phyloP scores from a whole-genome alignment of 2,888 invertebrate species.

The Megalurothrips usitatus region DNA sequence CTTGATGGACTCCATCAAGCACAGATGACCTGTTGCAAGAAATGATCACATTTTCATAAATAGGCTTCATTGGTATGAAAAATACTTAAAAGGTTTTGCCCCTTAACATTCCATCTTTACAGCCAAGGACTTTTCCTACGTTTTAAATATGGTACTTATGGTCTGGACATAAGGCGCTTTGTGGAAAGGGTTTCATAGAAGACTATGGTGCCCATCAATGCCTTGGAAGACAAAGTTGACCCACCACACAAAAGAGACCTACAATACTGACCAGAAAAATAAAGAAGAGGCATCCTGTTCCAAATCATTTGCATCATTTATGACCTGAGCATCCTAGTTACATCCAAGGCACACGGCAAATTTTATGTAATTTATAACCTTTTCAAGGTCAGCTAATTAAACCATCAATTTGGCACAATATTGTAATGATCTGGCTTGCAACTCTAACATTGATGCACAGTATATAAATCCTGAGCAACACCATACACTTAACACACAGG shows the following conservation, averaged over 20 bases:
- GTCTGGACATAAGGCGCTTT: slow-evolving; percentile 11
- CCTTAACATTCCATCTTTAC: background rate
- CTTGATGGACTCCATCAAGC: background rate
- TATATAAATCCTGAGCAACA: slow-evolving; percentile 21
- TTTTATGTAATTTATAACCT: slow-evolving; percentile 7
- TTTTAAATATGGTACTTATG: background rate
- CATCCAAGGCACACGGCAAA: slow-evolving; percentile 14
- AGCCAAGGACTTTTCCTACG: background rate
- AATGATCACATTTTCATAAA: slow-evolving; percentile 9
- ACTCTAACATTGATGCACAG: background rate
- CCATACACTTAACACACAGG: background rate
- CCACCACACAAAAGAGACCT: background rate
- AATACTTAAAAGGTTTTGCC: slow-evolving; percentile 9
- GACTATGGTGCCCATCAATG: slow-evolving; percentile 8
- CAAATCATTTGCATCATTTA: background rate
- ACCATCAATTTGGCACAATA: slow-evolving; percentile 25
- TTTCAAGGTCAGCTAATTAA: slow-evolving; percentile 16
- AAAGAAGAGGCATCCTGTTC: slow-evolving; percentile 11
- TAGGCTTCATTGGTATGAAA: slow-evolving; percentile 26
- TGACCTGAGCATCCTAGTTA: slow-evolving; percentile 9
- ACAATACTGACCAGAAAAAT: slow-evolving; percentile 22
- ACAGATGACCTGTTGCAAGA: background rate
- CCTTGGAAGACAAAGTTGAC: background rate
- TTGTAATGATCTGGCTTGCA: slow-evolving; percentile 13
- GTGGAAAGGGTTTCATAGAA: slow-evolving; percentile 7